These are phyloP conservation scores for Pseudomyrmex concolor DNA, from an alignment of 1,140 invertebrate genomes.

Conservation along the genomic window DNA sequence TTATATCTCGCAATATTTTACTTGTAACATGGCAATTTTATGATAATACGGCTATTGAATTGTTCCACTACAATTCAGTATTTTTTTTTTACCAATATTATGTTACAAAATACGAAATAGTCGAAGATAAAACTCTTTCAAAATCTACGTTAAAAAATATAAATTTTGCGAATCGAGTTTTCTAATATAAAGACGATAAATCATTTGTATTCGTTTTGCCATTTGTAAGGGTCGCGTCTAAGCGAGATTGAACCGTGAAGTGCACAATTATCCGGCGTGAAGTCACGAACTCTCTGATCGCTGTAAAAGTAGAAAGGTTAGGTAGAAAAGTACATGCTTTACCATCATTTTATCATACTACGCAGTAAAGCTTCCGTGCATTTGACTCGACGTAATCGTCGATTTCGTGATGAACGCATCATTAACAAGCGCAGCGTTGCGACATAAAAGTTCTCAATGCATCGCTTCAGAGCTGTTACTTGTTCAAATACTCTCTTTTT, in stretches of 20 bases:
- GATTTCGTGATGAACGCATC: slow-evolving; percentile 2
- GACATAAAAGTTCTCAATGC: neutral
- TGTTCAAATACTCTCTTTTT: no score
- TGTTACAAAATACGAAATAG: no score
- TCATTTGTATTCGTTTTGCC: neutral
- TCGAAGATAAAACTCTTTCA: no score
- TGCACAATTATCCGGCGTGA: slow-evolving; percentile 17
- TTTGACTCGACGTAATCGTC: slow-evolving; percentile 63
- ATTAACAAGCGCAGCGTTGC: neutral
- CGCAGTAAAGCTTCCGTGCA: slow-evolving; percentile 56
- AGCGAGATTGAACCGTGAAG: neutral
- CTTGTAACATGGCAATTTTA: no score
- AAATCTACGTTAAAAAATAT: no score
- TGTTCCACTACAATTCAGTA: no score
- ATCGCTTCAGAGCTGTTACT: neutral
- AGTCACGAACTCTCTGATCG: slow-evolving; percentile 24
- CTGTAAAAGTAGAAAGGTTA: slow-evolving; percentile 34
- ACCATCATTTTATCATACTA: slow-evolving; percentile 63
- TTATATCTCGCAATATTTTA: no score
- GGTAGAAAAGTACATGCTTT: slow-evolving; percentile 67
- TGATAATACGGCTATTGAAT: no score
- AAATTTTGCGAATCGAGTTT: no score
- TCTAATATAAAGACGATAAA: neutral
- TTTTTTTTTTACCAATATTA: no score
- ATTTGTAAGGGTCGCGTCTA: neutral